Evolutionary conservation across 92 coral and sea anemone species (phyloP).

Genomic region (Phenganax marumi): DNA sequence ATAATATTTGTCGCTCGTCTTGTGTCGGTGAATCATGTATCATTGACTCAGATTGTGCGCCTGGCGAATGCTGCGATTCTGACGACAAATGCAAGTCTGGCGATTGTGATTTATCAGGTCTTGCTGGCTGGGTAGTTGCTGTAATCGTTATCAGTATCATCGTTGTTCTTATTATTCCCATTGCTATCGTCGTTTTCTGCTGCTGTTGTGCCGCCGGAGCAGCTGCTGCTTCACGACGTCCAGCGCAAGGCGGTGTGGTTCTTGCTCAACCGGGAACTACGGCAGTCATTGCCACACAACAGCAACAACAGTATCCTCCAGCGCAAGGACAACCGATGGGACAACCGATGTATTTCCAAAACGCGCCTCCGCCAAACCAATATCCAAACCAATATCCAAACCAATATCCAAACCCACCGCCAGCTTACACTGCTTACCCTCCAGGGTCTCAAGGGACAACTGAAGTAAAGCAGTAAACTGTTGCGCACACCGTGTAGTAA

Average conservation of each 20-base stretch:
- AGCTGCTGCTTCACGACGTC: slow-evolving; percentile 8
- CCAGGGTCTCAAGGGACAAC: background rate
- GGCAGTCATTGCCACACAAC: background rate
- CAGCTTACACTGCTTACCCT: background rate
- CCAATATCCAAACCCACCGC: background rate
- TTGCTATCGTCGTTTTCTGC: slow-evolving; percentile 12
- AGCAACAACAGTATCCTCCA: background rate
- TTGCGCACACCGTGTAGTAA: no score
- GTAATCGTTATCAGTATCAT: background rate
- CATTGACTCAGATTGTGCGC: background rate
- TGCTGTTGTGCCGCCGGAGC: slow-evolving; percentile 30
- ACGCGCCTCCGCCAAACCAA: background rate
- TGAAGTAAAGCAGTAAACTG: background rate
- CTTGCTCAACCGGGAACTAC: background rate
- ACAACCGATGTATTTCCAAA: no score
- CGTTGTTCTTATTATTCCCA: background rate
- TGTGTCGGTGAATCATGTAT: slow-evolving; percentile 5
- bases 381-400: background rate
- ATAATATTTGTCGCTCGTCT: background rate
- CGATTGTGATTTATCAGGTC: no score
- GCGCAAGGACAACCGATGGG: background rate
- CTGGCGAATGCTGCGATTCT: slow-evolving; percentile 1
- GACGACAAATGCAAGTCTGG: background rate
- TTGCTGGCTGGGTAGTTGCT: slow-evolving; percentile 3
- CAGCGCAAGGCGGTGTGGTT: slow-evolving; percentile 22